Evolutionary conservation across 2,797 vertebrate genomes (phyloP), one percentile per base, ranked within the genome.

Genomic region (Botia kubotai): DNA sequence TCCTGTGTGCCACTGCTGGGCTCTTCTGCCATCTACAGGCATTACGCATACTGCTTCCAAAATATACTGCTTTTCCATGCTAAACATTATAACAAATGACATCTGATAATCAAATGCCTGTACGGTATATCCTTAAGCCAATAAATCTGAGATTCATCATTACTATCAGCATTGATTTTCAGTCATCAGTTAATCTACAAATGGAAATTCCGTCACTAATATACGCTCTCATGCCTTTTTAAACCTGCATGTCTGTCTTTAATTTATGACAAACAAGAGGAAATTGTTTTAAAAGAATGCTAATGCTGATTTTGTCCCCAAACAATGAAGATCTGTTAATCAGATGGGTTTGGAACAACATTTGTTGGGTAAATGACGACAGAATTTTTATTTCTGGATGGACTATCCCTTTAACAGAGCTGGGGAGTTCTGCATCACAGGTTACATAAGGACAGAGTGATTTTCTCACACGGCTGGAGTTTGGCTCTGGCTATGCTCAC

Each of bases 11-110:
- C 60, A 82, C 17, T 4, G 52, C 16, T 82, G 53, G 53, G 29
- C 73, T 82, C 77, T 82, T 71, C 84, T 82, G 77, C 84, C 84
- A 80, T 53, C 75, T 75, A 73, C 72, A 77, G 67, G 66, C 50
- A 7, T 36, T 50, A 48, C 19, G 72, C 10, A 58, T 77, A 66
- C 13, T 29, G 39, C 10, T 50, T 65, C 14, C 66, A 69, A 70
- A 29, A 52, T 3, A 52, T 50, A 14, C 10, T 33, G 13, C 21
- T 46, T 58, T 29, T 26, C 2, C 12, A 26, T 46, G 16, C 11
- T 58, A 10, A 5, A 17, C 17, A n/a, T 62, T 62, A 62, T 65
- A 33, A 66, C 7, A 66, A 2, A 29, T 57, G 7, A 7, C 19
- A 11, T 23, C 19, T 58, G 19, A 53, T 16, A 53, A 19, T 29